Evolutionary conservation across 1,140 invertebrate genomes (phyloP).

Genomic region (Contarinia nasturtii): DNA sequence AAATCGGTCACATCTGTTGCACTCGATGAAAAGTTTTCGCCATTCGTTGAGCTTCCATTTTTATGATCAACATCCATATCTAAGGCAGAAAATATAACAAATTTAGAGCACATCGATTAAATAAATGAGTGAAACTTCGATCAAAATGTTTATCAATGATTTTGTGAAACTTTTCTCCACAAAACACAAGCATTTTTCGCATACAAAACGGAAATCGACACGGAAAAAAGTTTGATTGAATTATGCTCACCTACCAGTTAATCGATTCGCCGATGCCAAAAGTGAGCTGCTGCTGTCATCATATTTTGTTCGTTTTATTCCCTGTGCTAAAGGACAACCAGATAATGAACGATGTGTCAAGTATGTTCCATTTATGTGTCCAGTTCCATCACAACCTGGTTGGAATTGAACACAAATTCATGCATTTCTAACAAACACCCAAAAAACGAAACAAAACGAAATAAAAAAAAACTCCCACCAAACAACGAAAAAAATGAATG

Average conservation of each 20-base stretch:
- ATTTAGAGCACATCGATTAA: too few species aligned
- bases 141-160: neutral
- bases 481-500: too few species aligned
- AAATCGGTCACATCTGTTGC: neutral
- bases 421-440: too few species aligned
- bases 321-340: slow-evolving; percentile 34
- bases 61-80: neutral
- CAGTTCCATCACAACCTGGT: slow-evolving; percentile 70
- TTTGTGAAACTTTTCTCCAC: too few species aligned
- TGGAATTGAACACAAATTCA: too few species aligned
- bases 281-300: slow-evolving; percentile 29
- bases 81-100: neutral
- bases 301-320: slow-evolving; percentile 69
- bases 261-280: neutral
- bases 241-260: neutral
- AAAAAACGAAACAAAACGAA: too few species aligned
- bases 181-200: too few species aligned
- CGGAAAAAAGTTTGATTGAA: too few species aligned
- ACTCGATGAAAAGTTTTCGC: neutral
- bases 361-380: slow-evolving; percentile 68
- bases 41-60: neutral
- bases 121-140: neutral
- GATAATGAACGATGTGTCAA: slow-evolving; percentile 47
- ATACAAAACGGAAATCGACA: too few species aligned
- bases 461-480: too few species aligned